Evolutionary conservation across 2,888 invertebrate genomes (phyloP), one percentile per base, ranked within the genome.

Genomic region (Venusia cambrica): DNA sequence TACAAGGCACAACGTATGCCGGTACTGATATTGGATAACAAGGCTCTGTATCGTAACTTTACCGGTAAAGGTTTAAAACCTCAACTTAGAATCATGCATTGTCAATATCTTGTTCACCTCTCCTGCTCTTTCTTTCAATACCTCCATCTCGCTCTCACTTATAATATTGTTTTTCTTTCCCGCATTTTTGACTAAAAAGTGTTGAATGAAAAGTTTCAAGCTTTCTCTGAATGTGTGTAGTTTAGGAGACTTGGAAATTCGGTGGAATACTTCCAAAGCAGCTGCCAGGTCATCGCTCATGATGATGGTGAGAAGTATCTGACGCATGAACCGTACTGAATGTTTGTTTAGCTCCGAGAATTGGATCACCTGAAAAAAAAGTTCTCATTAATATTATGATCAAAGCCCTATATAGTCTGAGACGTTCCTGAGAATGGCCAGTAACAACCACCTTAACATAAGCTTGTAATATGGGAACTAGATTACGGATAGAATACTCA

Each of bases 291-390:
- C 90, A 0, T 90, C 87, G 26, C 91, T 88, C 50, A 95, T 79
- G 17, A 97, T 87, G 42, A 97, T 88, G 0, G 92, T 90, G 2
- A 94, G 79, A 21, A 97, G 84, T 2, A 95, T 90, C 60, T 93
- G 93, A 0, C 94, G 90, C 75, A 97, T 89, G 38, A 97, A 92
- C 13, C 92, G 87, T n/a, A 97, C 91, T 22, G 92, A 91, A 0
- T 89, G 75, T 65, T 94, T 95, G 65, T 95, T 93, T 47, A 97
- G 77, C 57, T 97, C 94, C 0, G 94, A 91, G 76, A 97, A 97
- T 64, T 97, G 90, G 9, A 97, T 90, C n/a, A 93, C 90, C 94
- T 94, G 75, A 12, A 75, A 76, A 46, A 38, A 13, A 1, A 17
- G 5, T 7, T 10, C 4, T 6, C 30, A 11, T n/a, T n/a, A n/a